A percentile compares a stretch with the other conserved stretches of the same genome.
Conservation (phyloP, 2,113 vertebrate species). For the Cryptotis parvus region DNA sequence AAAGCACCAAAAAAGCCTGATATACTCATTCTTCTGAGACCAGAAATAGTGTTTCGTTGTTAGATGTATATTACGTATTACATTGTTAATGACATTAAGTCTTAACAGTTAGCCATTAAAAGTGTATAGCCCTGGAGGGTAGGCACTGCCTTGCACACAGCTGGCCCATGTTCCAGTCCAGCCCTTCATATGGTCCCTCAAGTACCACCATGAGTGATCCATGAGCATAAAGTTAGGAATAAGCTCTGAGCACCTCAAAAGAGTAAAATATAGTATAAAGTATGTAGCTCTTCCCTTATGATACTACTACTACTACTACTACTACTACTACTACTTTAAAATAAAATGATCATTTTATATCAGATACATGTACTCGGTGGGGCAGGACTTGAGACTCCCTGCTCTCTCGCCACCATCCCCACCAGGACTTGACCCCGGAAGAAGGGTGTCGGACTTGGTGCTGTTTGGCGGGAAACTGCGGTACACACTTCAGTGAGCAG, state of each 20-base stretch:
- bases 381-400: too few species aligned
- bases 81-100: conserved; percentile 49
- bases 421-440: too few species aligned
- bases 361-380: neutral
- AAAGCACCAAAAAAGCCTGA: too few species aligned
- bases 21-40: neutral
- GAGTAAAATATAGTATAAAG: neutral
- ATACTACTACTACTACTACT: neutral
- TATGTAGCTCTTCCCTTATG: neutral
- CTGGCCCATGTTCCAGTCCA: too few species aligned
- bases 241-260: neutral
- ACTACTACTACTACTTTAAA: conserved; percentile 19
- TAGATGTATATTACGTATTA: neutral
- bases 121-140: too few species aligned
- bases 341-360: conserved; percentile 40
- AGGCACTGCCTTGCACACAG: too few species aligned
- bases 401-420: too few species aligned
- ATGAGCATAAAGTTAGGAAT: neutral
- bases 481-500: too few species aligned
- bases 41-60: conserved; percentile 10
- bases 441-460: too few species aligned
- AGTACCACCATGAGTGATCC: too few species aligned
- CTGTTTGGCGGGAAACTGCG: too few species aligned
- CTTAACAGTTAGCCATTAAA: neutral
- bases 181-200: too few species aligned